Conservation (phyloP, 2,797 vertebrate species). For the Masticophis lateralis region DNA sequence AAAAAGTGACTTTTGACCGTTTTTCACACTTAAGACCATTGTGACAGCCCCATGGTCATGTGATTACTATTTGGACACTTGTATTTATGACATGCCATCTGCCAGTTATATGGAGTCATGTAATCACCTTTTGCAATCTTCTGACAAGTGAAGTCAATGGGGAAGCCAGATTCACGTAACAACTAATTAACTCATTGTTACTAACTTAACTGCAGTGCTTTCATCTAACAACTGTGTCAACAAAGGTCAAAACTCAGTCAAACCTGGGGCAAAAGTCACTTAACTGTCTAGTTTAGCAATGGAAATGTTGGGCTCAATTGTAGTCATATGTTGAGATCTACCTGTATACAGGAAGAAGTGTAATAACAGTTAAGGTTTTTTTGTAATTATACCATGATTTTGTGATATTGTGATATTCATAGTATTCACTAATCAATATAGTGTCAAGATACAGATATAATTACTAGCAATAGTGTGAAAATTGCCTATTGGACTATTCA, state of each 20-base stretch:
- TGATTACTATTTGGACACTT: too few relatives aligned
- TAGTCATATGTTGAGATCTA: not conserved
- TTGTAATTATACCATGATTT: not conserved
- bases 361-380: not conserved
- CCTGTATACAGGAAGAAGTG: not conserved
- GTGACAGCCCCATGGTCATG: too few relatives aligned
- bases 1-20: too few relatives aligned
- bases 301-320: not conserved
- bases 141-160: too few relatives aligned
- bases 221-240: not conserved
- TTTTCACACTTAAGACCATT: too few relatives aligned
- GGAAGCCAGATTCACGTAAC: not conserved
- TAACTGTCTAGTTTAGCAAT: not conserved
- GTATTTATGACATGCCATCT: too few relatives aligned
- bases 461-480: not conserved
- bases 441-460: not conserved
- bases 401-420: not conserved
- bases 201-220: not conserved
- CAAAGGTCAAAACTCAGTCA: not conserved
- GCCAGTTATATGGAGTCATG: too few relatives aligned
- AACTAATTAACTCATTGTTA: not conserved
- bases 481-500: not conserved
- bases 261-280: not conserved
- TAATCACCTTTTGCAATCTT: too few relatives aligned
- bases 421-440: not conserved